Percentiles rank a stretch among this genome's conserved stretches.
Conservation (phyloP, 1,140 invertebrate genomes). For the Hyles euphorbiae region DNA sequence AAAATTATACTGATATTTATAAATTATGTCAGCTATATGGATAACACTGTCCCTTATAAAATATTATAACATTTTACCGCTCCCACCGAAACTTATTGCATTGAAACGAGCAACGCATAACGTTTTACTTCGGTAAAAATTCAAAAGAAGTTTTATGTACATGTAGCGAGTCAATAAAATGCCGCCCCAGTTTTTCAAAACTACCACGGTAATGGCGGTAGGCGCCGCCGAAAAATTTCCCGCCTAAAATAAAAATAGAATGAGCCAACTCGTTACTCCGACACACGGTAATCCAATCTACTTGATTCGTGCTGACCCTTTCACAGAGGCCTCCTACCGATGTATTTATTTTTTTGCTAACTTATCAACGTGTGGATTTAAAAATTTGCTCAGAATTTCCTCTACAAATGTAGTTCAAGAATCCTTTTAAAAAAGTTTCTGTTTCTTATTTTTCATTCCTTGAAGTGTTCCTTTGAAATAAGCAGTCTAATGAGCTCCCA, state of each 20-base stretch:
- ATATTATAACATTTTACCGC: no score
- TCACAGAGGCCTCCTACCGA: slow-evolving; percentile 1
- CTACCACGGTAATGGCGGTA: slow-evolving; percentile 10
- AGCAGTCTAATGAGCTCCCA: no score
- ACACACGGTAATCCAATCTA: slow-evolving; percentile 38
- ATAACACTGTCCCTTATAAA: no score
- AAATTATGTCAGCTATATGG: no score
- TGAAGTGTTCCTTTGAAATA: no score
- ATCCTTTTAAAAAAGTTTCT: not conserved
- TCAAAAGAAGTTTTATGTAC: no score
- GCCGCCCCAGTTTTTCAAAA: not conserved
- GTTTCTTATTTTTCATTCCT: no score
- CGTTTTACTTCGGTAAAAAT: no score
- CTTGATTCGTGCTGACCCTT: slow-evolving; percentile 34
- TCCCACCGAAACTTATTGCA: no score
- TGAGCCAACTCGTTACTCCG: slow-evolving; percentile 33
- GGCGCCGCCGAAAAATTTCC: slow-evolving; percentile 17
- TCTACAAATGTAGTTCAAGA: not conserved
- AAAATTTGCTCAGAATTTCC: not conserved
- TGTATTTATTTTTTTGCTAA: slow-evolving; percentile 11
- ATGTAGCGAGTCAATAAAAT: no score
- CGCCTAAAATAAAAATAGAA: slow-evolving; percentile 38
- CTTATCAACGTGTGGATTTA: slow-evolving; percentile 1
- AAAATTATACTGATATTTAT: no score
- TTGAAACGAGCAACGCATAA: no score